Conservation (phyloP, 2,113 vertebrate species). For the Perccottus glenii region DNA sequence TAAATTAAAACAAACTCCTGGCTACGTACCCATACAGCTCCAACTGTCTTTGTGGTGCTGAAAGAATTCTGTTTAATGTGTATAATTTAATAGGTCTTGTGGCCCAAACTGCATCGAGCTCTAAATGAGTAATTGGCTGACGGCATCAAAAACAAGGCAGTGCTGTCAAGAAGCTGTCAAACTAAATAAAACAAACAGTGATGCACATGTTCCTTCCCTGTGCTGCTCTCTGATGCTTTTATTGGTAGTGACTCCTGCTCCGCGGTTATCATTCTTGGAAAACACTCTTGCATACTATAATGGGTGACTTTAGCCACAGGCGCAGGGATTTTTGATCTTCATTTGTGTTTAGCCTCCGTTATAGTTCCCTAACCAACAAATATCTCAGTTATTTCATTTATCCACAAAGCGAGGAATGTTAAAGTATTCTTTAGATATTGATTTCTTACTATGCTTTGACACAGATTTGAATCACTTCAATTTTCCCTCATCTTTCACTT, state of each 20-base stretch:
- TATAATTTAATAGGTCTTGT: conserved; percentile 69
- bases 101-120: conserved; percentile 64
- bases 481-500: no score
- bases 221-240: conserved; percentile 9
- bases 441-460: no score
- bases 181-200: conserved; percentile 63
- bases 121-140: conserved; percentile 71
- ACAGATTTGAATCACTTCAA: conserved; percentile 30
- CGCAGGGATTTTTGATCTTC: conserved; percentile 25
- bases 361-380: background rate
- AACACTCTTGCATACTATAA: conserved; percentile 6
- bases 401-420: conserved; percentile 1
- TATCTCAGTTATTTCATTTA: background rate
- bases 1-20: conserved; percentile 44
- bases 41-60: conserved; percentile 23
- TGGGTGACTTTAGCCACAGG: conserved; percentile 22
- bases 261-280: conserved; percentile 8
- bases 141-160: conserved; percentile 61
- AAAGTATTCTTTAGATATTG: no score
- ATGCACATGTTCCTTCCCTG: conserved; percentile 27
- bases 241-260: conserved; percentile 45
- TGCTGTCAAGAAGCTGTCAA: conserved; percentile 66
- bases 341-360: conserved; percentile 8
- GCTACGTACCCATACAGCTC: conserved; percentile 25
- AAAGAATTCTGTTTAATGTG: conserved; percentile 57